These are phyloP conservation scores for Lepeophtheirus nordmannii DNA, from an alignment of 2,888 invertebrate genomes.

Conservation along the genomic window DNA sequence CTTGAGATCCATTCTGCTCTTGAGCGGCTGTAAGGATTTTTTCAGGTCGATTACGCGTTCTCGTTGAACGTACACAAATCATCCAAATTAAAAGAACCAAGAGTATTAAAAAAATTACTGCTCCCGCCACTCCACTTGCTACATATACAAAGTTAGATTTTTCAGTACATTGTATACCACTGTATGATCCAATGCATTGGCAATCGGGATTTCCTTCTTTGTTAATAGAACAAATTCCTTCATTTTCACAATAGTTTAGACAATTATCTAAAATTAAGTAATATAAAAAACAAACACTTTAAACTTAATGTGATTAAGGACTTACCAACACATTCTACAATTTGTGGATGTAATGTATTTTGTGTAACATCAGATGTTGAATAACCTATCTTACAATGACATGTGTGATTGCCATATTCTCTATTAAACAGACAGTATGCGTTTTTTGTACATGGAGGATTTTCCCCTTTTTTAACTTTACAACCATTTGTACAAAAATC, in stretches of 20 bases:
- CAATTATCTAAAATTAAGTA: slow-evolving; percentile 53
- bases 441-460: slow-evolving; percentile 70
- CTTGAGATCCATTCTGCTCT: slow-evolving; percentile 33
- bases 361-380: slow-evolving; percentile 54
- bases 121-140: slow-evolving; percentile 80
- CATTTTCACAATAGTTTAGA: slow-evolving; percentile 69
- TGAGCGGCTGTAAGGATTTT: slow-evolving; percentile 24
- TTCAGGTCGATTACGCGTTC: slow-evolving; percentile 20
- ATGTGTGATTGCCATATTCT: slow-evolving; percentile 59
- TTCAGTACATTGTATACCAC: slow-evolving; percentile 69
- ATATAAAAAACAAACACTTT: neutral
- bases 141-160: slow-evolving; percentile 91
- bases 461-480: slow-evolving; percentile 35
- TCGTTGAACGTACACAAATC: slow-evolving; percentile 55
- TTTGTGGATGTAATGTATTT: no score
- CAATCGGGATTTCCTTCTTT: slow-evolving; percentile 71
- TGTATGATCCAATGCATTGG: slow-evolving; percentile 77
- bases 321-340: neutral
- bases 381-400: slow-evolving; percentile 83
- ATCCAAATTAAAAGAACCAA: slow-evolving; percentile 86
- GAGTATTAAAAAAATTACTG: slow-evolving; percentile 81
- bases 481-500: slow-evolving; percentile 59
- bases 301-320: neutral
- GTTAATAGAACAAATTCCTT: slow-evolving; percentile 50
- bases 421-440: slow-evolving; percentile 69